These are phyloP conservation scores for Carollia perspicillata DNA, from an alignment of 2,113 vertebrate species.

Conservation along the genomic window DNA sequence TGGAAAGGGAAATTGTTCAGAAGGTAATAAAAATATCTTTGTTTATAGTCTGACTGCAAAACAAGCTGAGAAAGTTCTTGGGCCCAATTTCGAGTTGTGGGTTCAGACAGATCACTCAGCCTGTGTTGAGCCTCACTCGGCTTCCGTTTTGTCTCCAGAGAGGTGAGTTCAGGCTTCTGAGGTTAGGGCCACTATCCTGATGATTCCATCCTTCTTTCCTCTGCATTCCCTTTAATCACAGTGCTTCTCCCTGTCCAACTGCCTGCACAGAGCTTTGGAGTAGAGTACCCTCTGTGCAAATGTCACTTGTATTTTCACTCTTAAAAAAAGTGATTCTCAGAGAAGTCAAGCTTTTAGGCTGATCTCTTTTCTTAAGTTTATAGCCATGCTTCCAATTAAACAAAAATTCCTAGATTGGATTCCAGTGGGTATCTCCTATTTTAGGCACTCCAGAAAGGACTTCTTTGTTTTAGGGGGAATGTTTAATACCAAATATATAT, in stretches of 20 bases:
- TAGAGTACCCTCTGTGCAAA: not conserved
- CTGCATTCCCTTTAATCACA: not conserved
- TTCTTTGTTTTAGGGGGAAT: not conserved
- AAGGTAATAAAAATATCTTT: conserved; percentile 59
- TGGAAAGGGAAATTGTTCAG: conserved; percentile 64
- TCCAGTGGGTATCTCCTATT: not conserved
- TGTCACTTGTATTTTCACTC: not conserved
- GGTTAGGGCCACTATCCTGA: not conserved
- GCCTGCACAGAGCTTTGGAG: not conserved
- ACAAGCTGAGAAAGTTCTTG: conserved; percentile 50
- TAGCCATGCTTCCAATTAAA: not conserved
- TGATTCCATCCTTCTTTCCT: not conserved
- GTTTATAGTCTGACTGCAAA: conserved; percentile 44
- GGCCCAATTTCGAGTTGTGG: not conserved
- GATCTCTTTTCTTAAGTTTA: conserved; percentile 12
- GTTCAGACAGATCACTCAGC: not conserved
- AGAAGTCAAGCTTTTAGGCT: not conserved
- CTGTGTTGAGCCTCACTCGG: not conserved
- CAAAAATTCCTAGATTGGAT: not conserved
- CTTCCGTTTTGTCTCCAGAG: not conserved
- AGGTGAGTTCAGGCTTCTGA: not conserved
- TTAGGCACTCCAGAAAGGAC: not conserved
- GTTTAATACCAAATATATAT: conserved; percentile 1
- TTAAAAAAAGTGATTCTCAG: not conserved
- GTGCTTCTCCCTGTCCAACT: not conserved